These are phyloP conservation scores for Zygogramma bicolorata DNA, from an alignment of 2,888 invertebrate species.

Conservation along the genomic window DNA sequence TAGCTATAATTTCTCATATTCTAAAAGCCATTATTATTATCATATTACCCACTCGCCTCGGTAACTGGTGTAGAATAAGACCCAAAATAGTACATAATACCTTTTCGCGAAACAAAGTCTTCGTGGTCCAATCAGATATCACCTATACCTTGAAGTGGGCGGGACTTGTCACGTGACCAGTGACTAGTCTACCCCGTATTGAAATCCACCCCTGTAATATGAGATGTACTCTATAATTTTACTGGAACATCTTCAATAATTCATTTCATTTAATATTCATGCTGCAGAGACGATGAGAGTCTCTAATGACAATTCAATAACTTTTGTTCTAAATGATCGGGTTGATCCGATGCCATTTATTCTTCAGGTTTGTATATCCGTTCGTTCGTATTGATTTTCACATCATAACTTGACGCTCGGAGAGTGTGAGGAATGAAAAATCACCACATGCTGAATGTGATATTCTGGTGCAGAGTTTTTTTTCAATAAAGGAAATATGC, in stretches of 20 bases:
- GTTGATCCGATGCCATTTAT: no score
- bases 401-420: background rate
- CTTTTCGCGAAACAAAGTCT: constrained; percentile 29
- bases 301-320: constrained; percentile 43
- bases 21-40: background rate
- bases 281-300: constrained; percentile 19
- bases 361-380: background rate
- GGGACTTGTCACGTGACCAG: constrained; percentile 40
- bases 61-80: constrained; percentile 17
- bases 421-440: background rate
- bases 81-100: constrained; percentile 18
- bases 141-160: constrained; percentile 28
- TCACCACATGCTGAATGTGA: background rate
- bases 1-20: background rate
- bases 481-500: no score
- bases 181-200: constrained; percentile 20
- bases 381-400: constrained; percentile 9
- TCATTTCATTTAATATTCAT: constrained; percentile 42
- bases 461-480: no score
- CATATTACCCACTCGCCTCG: background rate
- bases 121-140: constrained; percentile 52
- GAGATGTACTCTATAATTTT: constrained; percentile 46
- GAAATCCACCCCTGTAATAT: constrained; percentile 38
- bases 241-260: constrained; percentile 43
- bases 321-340: constrained; percentile 38